Evolutionary conservation across 2,797 vertebrate genomes (phyloP).

Genomic region (Perodicticus potto): DNA sequence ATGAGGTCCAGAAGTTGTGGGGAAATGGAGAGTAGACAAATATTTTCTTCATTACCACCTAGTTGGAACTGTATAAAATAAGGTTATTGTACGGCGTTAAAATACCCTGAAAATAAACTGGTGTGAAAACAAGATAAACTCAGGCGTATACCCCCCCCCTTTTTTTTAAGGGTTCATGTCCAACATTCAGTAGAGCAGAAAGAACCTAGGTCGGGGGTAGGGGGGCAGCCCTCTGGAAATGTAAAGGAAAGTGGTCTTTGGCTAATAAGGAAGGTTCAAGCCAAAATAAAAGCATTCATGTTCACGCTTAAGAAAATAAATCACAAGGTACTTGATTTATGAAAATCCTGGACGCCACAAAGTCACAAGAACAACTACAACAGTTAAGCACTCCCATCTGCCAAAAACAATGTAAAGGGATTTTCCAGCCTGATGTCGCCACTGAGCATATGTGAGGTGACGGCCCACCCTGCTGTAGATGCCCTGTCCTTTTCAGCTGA

Average conservation of each 20-base stretch:
- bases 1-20: constrained; percentile 46
- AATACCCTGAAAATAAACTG: constrained; percentile 61
- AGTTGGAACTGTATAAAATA: constrained; percentile 63
- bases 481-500: background rate
- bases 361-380: background rate
- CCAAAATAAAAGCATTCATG: constrained; percentile 4
- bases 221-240: background rate
- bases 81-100: constrained; percentile 42
- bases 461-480: background rate
- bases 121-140: constrained; percentile 58
- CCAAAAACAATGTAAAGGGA: background rate
- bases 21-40: constrained; percentile 46
- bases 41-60: constrained; percentile 65
- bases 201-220: background rate
- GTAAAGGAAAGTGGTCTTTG: background rate
- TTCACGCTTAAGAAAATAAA: background rate
- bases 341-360: background rate
- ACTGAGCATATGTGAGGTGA: background rate
- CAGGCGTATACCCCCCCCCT: background rate
- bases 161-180: background rate
- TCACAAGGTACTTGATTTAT: background rate
- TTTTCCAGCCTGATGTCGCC: background rate
- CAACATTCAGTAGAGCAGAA: background rate
- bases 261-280: background rate
- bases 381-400: background rate